Percentiles rank a stretch among this genome's conserved stretches.
Conservation (phyloP, 2,113 vertebrate species). For the Cinclus mexicanus region DNA sequence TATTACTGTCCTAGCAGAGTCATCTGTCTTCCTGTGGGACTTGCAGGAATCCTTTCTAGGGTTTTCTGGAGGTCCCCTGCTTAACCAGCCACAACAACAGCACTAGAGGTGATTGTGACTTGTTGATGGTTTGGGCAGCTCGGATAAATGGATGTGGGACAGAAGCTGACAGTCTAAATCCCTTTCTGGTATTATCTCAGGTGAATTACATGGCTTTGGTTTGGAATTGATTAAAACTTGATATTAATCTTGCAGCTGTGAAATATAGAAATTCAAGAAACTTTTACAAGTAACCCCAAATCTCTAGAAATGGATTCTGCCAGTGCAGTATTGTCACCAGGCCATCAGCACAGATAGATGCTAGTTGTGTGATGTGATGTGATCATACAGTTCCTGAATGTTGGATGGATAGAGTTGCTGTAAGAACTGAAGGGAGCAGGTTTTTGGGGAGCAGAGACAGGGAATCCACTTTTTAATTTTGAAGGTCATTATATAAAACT, state of each 20-base stretch:
- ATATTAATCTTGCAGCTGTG: neutral
- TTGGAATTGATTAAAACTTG: neutral
- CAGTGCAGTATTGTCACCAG: neutral
- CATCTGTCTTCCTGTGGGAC: neutral
- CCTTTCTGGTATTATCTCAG: neutral
- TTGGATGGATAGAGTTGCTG: neutral
- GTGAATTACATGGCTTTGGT: neutral
- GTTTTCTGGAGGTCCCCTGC: neutral
- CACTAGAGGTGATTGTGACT: neutral
- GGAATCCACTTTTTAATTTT: neutral
- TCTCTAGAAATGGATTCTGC: neutral
- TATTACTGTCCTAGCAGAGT: neutral
- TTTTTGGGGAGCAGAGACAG: neutral
- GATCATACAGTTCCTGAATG: neutral
- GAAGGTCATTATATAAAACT: no score
- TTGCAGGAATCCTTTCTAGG: neutral
- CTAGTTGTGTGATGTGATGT: neutral
- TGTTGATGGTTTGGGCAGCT: neutral
- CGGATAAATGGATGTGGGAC: neutral
- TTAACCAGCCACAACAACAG: neutral
- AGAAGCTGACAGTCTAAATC: neutral
- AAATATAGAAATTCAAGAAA: neutral
- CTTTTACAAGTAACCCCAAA: neutral
- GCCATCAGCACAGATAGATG: neutral
- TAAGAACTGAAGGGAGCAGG: neutral